Evolutionary conservation across 23 tunicate genomes (phyloP).

Genomic region (Botrylloides violaceus): DNA sequence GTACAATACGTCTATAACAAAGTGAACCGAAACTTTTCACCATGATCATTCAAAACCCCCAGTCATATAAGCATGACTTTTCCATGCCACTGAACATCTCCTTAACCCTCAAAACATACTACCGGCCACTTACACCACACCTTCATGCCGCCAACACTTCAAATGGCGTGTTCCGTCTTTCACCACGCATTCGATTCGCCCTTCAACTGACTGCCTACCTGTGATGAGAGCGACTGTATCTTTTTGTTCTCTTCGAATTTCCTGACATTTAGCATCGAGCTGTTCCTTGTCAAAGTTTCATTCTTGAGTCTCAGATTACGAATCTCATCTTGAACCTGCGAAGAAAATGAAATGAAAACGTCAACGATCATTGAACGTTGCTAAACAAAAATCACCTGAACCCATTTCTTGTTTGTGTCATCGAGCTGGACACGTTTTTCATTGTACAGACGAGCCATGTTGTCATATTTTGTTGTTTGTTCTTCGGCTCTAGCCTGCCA

Average conservation of each 20-base stretch:
- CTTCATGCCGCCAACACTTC: no score
- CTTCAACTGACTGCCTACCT: neutral
- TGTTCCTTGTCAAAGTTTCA: neutral
- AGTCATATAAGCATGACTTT: no score
- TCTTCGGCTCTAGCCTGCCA: conserved; percentile 25
- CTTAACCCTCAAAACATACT: no score
- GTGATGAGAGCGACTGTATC: neutral
- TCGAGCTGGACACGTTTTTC: conserved; percentile 23
- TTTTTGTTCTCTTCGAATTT: neutral
- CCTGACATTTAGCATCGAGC: neutral
- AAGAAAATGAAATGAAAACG: neutral
- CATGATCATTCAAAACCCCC: no score
- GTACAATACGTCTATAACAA: no score
- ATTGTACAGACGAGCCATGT: conserved; percentile 8
- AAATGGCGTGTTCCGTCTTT: no score
- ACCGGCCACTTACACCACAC: no score
- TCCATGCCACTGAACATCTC: no score
- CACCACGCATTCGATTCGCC: no score
- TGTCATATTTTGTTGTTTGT: conserved; percentile 13
- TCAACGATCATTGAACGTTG: no score
- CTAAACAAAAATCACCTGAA: conserved; percentile 22
- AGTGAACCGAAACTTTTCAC: no score
- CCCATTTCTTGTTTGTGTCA: conserved; percentile 4
- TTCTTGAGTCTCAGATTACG: conserved; percentile 1
- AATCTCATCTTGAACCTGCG: conserved; percentile 6